Evolutionary conservation across 2,888 invertebrate species (phyloP).

Genomic region (Rhopalosiphum nymphaeae): DNA sequence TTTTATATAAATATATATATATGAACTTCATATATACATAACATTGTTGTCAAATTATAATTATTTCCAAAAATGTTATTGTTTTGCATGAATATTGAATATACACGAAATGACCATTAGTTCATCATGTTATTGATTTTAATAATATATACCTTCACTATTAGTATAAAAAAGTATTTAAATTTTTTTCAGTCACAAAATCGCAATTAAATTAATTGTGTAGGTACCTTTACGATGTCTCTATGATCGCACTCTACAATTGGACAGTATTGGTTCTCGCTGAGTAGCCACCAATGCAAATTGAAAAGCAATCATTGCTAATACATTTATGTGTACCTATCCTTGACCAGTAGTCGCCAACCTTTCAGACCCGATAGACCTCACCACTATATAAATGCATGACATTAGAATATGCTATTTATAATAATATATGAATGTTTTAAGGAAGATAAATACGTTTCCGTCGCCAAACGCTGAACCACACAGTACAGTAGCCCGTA

Average conservation of each 20-base stretch:
- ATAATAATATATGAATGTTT: not conserved
- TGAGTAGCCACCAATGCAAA: not conserved
- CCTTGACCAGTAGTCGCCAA: not conserved
- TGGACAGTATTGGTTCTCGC: not conserved
- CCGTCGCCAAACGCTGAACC: not conserved
- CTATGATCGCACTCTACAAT: not conserved
- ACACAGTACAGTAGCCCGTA: not conserved
- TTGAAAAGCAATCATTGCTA: not conserved
- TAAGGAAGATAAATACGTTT: not conserved
- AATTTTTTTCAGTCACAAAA: slow-evolving; percentile 2
- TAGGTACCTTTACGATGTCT: not conserved
- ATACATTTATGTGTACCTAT: not conserved
- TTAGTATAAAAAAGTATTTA: slow-evolving; percentile 19
- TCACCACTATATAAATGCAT: not conserved
- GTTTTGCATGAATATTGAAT: slow-evolving; percentile 65
- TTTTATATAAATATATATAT: slow-evolving; percentile 15
- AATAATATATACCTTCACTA: slow-evolving; percentile 34
- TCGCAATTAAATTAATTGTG: not conserved
- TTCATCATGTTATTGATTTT: slow-evolving; percentile 36
- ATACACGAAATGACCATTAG: slow-evolving; percentile 61
- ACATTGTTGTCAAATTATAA: slow-evolving; percentile 59
- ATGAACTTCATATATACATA: slow-evolving; percentile 39
- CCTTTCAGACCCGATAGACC: not conserved
- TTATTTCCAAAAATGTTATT: slow-evolving; percentile 57
- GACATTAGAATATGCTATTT: not conserved